Evolutionary conservation across 2,113 vertebrate genomes (phyloP).

Genomic region (Eublepharis macularius): DNA sequence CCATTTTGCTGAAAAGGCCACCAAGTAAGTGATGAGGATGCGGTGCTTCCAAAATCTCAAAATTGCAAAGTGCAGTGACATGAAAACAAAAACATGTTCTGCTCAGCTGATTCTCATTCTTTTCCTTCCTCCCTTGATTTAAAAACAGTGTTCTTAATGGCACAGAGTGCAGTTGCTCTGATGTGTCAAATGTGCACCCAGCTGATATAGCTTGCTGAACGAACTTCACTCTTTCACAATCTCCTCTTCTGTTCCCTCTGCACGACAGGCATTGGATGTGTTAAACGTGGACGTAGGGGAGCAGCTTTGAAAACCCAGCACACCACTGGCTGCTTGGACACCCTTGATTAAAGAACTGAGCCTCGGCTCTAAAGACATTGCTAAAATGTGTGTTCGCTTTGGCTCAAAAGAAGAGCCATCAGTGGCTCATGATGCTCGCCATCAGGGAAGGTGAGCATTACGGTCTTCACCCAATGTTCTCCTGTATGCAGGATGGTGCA

Average conservation of each 20-base stretch:
- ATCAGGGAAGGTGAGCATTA: too few relatives aligned
- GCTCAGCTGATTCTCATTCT: slow-evolving; percentile 22
- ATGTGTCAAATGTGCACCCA: not conserved
- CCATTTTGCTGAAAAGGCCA: slow-evolving; percentile 41
- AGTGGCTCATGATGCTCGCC: too few relatives aligned
- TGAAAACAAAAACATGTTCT: slow-evolving; percentile 4
- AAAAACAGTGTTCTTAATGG: slow-evolving; percentile 16
- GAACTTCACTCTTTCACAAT: not conserved
- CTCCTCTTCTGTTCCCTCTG: not conserved
- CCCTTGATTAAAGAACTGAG: not conserved
- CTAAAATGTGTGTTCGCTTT: too few relatives aligned
- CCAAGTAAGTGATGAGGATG: not conserved
- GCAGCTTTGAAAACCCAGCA: not conserved
- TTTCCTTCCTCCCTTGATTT: slow-evolving; percentile 1
- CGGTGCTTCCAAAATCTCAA: slow-evolving; percentile 10
- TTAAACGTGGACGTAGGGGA: not conserved
- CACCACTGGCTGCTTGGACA: not conserved
- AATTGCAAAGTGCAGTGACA: not conserved
- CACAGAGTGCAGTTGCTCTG: not conserved
- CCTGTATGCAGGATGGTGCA: too few relatives aligned
- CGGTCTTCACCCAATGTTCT: too few relatives aligned
- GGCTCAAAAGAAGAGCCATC: too few relatives aligned
- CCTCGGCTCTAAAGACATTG: too few relatives aligned
- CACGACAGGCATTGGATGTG: not conserved
- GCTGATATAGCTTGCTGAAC: slow-evolving; percentile 1